A percentile compares a stretch with the other conserved stretches of the same genome.
phyloP scores from a whole-genome alignment of 2,888 invertebrate genomes.

The Achlya flavicornis region DNA sequence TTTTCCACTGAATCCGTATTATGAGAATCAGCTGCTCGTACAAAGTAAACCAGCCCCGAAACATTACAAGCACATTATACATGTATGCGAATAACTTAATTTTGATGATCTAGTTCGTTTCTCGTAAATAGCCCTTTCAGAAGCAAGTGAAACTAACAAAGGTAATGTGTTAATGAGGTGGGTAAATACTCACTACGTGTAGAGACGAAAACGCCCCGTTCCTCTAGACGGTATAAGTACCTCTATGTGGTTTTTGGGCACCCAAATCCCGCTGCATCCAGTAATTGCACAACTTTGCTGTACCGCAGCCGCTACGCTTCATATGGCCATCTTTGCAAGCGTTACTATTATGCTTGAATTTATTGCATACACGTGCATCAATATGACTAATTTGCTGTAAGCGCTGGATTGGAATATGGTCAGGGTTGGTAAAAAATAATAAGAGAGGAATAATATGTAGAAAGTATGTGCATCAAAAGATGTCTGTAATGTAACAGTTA shows the following conservation, averaged over 20 bases:
- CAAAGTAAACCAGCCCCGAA: too few species aligned
- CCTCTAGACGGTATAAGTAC: conserved; percentile 23
- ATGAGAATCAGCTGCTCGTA: too few species aligned
- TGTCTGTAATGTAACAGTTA: too few species aligned
- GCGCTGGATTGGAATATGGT: neutral
- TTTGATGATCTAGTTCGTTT: neutral
- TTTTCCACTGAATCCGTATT: too few species aligned
- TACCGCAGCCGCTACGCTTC: conserved; percentile 23
- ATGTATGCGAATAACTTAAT: neutral
- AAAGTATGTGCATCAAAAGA: too few species aligned
- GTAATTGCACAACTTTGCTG: conserved; percentile 55
- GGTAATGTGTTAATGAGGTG: conserved; percentile 37
- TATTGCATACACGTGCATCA: neutral
- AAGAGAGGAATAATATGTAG: neutral
- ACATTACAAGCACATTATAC: too few species aligned
- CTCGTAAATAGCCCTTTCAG: conserved; percentile 1
- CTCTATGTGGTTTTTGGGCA: conserved; percentile 41
- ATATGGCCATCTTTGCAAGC: conserved; percentile 40
- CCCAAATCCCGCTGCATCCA: conserved; percentile 42
- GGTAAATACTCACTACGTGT: conserved; percentile 24
- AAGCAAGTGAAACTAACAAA: conserved; percentile 18
- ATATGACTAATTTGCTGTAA: neutral
- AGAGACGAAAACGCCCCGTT: conserved; percentile 24
- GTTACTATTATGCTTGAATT: neutral
- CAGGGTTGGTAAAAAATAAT: neutral